Evolutionary conservation across 2,113 vertebrate species (phyloP).

Genomic region (Chascanopsetta lugubris): DNA sequence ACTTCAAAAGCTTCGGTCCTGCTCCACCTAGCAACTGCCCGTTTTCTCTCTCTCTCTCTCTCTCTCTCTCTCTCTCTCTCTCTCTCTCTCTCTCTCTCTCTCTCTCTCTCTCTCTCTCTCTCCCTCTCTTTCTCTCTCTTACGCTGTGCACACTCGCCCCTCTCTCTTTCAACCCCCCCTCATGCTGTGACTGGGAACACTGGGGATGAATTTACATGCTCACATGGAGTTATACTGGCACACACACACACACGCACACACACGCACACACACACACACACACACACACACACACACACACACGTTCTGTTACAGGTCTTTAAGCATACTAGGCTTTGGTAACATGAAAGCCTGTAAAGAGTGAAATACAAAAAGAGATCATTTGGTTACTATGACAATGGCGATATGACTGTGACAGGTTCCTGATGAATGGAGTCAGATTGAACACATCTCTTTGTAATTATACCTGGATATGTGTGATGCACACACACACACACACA

Average conservation of each 20-base stretch:
- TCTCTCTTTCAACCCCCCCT: constrained; percentile 20
- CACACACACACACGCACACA: neutral
- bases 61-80: no score
- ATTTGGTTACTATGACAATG: constrained; percentile 78
- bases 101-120: no score
- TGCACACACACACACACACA: constrained; percentile 26
- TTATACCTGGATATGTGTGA: constrained; percentile 54
- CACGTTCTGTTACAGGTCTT: constrained; percentile 42
- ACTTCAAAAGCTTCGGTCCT: constrained; percentile 44
- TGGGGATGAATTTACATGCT: constrained; percentile 58
- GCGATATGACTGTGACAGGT: constrained; percentile 58
- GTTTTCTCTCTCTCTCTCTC: no score
- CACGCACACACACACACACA: neutral
- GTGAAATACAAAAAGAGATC: constrained; percentile 65
- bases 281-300: constrained; percentile 24
- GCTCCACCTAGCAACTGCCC: constrained; percentile 74
- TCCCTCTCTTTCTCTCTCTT: no score
- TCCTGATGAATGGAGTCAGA: constrained; percentile 53
- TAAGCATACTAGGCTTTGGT: constrained; percentile 50
- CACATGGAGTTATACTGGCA: constrained; percentile 43
- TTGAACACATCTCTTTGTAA: constrained; percentile 62
- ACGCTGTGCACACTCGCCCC: constrained; percentile 12
- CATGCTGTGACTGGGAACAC: constrained; percentile 56
- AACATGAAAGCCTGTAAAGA: constrained; percentile 52
- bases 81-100: no score